Evolutionary conservation across 2,113 vertebrate species (phyloP), one percentile per base, ranked within the genome.

Genomic region (Brevimyrus niger): DNA sequence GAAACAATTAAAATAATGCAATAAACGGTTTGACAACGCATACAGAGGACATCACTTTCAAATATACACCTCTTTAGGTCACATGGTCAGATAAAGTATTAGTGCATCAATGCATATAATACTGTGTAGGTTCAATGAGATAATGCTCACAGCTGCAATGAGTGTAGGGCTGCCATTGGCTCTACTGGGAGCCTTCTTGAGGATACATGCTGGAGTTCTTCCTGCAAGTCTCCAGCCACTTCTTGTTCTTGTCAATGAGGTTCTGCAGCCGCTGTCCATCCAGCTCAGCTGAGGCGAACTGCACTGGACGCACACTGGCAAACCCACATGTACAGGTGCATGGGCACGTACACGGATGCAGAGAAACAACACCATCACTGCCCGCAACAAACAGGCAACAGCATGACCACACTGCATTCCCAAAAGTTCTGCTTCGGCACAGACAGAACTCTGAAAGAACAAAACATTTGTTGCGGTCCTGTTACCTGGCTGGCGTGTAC

Each of bases 121-220:
- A 42, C 5, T 19, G 35, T 42, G 4, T 42, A 17, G 73, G 15
- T 42, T 19, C 82, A 84, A 44, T 47, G 23, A 11, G 19, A n/a
- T 21, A 31, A 51, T 31, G 48, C n/a, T 31, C 23, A 87, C 13
- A 55, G 27, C 11, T 55, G 27, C n/a, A 23, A 38, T 31, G 42
- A 44, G 42, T 44, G 42, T 44, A 44, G 42, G 42, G 42, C 42
- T 44, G 42, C 42, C 42, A 44, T 44, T 44, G 42, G 42, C 42
- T 44, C 42, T 44, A 38, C 31, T 8, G 23, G 73, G 13, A n/a
- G 50, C 7, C 2, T 48, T 2, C 2, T 4, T 90, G 97, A 99
- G 97, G 98, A 99, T 99, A 99, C 98, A 92, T 89, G 92, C 92
- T 96, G 85, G 93, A 92, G 92, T 98, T 96, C 87, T 95, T 97